Conservation (phyloP, 2,888 invertebrate genomes). For the Pristionchus japonicus region DNA sequence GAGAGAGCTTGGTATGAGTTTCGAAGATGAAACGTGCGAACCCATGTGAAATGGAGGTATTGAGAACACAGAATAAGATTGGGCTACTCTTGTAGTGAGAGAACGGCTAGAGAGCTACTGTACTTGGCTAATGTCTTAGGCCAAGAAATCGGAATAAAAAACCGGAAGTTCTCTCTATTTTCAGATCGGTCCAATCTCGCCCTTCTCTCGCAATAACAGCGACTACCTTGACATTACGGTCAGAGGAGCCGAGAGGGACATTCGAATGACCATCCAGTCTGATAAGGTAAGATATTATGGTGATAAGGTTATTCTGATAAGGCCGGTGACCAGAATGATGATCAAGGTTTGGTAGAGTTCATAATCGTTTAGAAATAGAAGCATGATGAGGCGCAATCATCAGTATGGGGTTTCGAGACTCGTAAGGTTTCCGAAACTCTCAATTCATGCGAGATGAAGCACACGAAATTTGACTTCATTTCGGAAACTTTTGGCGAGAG, state of each 20-base stretch:
- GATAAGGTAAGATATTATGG: conserved; percentile 8
- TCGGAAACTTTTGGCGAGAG: background rate
- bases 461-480: no score
- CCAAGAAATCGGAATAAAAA: no score
- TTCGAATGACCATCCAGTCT: conserved; percentile 38
- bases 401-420: background rate
- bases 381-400: background rate
- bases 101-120: background rate
- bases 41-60: no score
- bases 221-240: conserved; percentile 41
- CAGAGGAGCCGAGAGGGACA: conserved; percentile 33
- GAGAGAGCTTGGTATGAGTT: no score
- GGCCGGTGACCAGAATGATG: no score
- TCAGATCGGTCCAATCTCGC: conserved; percentile 38
- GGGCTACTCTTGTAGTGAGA: background rate
- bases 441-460: no score
- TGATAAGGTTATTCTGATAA: background rate
- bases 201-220: conserved; percentile 2
- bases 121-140: background rate
- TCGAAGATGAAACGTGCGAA: no score
- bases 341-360: no score
- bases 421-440: background rate
- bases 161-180: background rate
- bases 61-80: no score
- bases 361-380: background rate